These are phyloP conservation scores for Parotia lawesii DNA, from an alignment of 2,113 vertebrate genomes.

Conservation along the genomic window DNA sequence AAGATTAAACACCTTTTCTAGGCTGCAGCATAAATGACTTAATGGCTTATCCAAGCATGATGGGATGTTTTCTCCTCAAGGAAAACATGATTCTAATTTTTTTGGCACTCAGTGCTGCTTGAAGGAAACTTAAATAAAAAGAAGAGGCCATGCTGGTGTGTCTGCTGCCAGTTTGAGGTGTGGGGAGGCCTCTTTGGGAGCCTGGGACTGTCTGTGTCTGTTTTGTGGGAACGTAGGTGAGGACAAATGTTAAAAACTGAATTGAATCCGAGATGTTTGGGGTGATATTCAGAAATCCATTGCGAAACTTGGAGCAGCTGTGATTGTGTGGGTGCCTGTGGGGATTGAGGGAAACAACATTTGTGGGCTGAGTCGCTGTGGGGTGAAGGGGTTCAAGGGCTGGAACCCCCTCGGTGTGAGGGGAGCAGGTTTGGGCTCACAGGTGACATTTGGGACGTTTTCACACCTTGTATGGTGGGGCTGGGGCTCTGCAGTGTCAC, in stretches of 20 bases:
- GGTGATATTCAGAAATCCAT: neutral
- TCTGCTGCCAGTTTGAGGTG: neutral
- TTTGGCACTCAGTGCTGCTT: neutral
- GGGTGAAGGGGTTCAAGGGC: neutral
- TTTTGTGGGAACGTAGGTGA: rapidly evolving
- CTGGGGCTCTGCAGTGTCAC: neutral
- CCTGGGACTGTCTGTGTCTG: neutral
- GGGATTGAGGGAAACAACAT: rapidly evolving
- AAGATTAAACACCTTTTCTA: neutral
- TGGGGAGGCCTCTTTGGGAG: neutral
- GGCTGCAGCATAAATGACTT: neutral
- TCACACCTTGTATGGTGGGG: rapidly evolving
- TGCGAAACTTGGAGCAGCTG: neutral
- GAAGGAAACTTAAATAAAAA: neutral
- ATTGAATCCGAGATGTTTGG: rapidly evolving
- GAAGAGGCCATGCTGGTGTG: rapidly evolving
- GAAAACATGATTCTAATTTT: neutral
- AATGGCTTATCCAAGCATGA: neutral
- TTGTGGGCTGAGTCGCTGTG: rapidly evolving
- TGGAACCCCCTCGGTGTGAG: neutral
- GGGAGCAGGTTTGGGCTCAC: neutral
- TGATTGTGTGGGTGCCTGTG: rapidly evolving
- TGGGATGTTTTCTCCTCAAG: slow-evolving; percentile 1
- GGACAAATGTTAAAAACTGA: rapidly evolving
- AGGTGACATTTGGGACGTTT: rapidly evolving